phyloP scores from a whole-genome alignment of 2,113 vertebrate genomes.

The Ovis canadensis region DNA sequence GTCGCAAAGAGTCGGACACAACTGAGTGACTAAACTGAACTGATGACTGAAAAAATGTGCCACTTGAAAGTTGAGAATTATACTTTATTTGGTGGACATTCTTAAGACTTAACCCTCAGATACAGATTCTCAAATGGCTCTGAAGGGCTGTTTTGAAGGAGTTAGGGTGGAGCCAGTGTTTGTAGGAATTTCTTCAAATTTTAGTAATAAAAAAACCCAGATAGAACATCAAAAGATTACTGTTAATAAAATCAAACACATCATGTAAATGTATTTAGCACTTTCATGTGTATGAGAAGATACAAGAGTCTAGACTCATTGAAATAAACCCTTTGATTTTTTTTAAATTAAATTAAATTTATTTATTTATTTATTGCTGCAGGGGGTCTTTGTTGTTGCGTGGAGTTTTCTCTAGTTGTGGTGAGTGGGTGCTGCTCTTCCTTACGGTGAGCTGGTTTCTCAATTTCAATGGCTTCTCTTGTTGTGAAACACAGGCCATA shows the following conservation, averaged over 20 bases:
- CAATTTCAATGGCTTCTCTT: neutral
- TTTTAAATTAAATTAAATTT: accelerated
- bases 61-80: neutral
- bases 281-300: neutral
- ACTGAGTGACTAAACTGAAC: neutral
- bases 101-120: neutral
- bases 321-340: neutral
- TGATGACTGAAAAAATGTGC: neutral
- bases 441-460: neutral
- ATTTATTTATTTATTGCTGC: neutral
- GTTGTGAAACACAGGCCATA: neutral
- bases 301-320: neutral
- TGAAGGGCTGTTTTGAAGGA: neutral
- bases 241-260: neutral
- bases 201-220: neutral
- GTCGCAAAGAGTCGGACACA: accelerated
- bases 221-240: neutral
- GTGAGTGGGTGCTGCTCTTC: neutral
- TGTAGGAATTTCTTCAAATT: neutral
- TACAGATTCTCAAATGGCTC: neutral
- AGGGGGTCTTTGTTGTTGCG: neutral
- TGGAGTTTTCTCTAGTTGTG: neutral
- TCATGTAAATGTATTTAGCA: neutral
- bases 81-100: neutral
- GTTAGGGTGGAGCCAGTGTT: neutral